phyloP scores from a whole-genome alignment of 2,113 vertebrate genomes.

The Cinclus cinclus region DNA sequence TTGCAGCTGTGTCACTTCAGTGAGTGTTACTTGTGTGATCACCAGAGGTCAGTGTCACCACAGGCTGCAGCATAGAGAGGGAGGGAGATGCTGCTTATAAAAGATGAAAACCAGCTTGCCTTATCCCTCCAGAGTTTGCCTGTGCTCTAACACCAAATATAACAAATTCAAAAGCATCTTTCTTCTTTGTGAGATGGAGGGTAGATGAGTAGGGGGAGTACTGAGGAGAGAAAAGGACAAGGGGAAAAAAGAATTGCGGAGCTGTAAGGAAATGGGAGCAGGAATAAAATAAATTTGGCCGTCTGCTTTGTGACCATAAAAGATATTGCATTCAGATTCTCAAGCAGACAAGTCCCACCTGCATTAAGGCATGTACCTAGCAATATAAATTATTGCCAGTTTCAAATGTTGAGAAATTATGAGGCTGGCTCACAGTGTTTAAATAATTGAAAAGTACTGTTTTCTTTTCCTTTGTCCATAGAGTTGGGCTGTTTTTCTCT shows the following conservation, averaged over 20 bases:
- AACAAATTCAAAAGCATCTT: neutral
- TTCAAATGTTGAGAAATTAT: slow-evolving; percentile 19
- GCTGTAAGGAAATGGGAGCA: neutral
- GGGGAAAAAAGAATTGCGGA: neutral
- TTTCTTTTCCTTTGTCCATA: slow-evolving; percentile 16
- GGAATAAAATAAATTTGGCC: neutral
- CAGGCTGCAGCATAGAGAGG: neutral
- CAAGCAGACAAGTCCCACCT: neutral
- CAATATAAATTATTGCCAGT: neutral
- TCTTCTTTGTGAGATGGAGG: neutral
- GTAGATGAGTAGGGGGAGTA: neutral
- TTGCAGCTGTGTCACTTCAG: neutral
- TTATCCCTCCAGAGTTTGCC: neutral
- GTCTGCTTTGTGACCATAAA: neutral
- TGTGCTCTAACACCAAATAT: neutral
- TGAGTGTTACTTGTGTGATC: slow-evolving; percentile 40
- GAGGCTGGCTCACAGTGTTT: neutral
- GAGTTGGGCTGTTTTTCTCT: neutral
- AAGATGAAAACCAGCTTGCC: neutral
- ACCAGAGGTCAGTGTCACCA: slow-evolving; percentile 71
- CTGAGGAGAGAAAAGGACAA: neutral
- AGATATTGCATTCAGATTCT: slow-evolving; percentile 21
- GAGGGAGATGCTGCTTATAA: neutral
- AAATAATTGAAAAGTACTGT: neutral
- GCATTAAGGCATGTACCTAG: neutral